Percentiles rank a stretch among this genome's conserved stretches.
These are phyloP conservation scores for Channallabes apus DNA, from an alignment of 2,797 vertebrate genomes.

Conservation along the genomic window DNA sequence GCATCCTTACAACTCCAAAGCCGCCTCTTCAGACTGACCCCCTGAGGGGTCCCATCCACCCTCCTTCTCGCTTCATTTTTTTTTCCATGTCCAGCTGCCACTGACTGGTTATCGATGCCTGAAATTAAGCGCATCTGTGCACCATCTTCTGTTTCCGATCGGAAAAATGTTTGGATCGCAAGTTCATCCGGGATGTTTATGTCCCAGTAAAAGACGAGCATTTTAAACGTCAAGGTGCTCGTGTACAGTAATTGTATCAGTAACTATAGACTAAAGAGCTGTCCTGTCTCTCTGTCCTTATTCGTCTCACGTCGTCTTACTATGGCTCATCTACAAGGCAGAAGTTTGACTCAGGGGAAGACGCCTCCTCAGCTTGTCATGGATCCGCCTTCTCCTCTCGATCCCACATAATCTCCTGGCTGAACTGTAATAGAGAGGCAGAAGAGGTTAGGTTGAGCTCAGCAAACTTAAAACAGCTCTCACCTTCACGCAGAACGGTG, in stretches of 20 bases:
- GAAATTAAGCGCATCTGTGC: neutral
- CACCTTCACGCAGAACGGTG: neutral
- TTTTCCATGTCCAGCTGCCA: neutral
- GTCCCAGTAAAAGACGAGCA: neutral
- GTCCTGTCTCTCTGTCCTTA: neutral
- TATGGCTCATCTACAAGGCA: slow-evolving; percentile 14
- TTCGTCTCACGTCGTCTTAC: neutral
- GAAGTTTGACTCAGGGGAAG: slow-evolving; percentile 38
- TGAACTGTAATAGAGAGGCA: slow-evolving; percentile 26
- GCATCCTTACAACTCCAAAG: slow-evolving; percentile 66
- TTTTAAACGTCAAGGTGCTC: neutral
- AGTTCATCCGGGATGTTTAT: slow-evolving; percentile 21
- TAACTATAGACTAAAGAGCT: slow-evolving; percentile 15
- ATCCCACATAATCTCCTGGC: slow-evolving; percentile 38
- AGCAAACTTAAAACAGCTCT: neutral
- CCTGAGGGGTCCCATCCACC: neutral
- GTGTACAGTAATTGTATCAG: slow-evolving; percentile 23
- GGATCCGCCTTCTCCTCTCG: slow-evolving; percentile 24
- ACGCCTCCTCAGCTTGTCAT: neutral
- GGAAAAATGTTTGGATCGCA: slow-evolving; percentile 8
- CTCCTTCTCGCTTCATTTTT: neutral
- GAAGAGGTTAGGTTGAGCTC: slow-evolving; percentile 13
- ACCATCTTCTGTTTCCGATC: neutral
- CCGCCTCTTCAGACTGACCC: slow-evolving; percentile 61
- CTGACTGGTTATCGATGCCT: neutral